Evolutionary conservation across 2,888 invertebrate genomes (phyloP), one percentile per base, ranked within the genome.

Genomic region (Drosophila austrosaltans): DNA sequence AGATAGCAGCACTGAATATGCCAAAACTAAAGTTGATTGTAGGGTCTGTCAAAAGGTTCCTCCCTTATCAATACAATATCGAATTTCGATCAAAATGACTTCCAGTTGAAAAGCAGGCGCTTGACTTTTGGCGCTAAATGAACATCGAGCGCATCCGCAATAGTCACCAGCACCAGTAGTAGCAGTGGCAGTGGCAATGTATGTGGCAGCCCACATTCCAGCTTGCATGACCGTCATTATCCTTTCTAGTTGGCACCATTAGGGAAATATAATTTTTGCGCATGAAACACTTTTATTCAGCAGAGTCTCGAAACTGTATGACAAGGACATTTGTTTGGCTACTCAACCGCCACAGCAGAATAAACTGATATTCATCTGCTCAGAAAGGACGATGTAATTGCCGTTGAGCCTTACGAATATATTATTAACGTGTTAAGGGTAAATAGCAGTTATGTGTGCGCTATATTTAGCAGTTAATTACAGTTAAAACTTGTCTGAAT

Each of bases 11-110:
- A 32, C 39, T 48, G 58, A 75, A 76, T 74, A 77, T 79, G 75
- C 79, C 79, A 84, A 87, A 82, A 88, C 75, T 48, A 78, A 58
- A 53, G 60, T 62, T 59, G 73, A 72, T 75, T 69, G 58, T 53
- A 63, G 77, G 72, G 61, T 68, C 78, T 59, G 72, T 66, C 59
- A 64, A 66, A 62, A 72, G 71, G 78, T 88, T 77, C 75, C 75
- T 84, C 79, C 77, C 88, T 90, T 92, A 91, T 91, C 91, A 89
- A 82, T 71, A 82, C 89, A 89, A 91, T 91, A 91, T 91, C 91
- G 90, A 92, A 91, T 91, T 92, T 92, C 92, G 90, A 91, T 91
- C 92, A 87, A 88, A 90, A 90, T 90, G 89, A 90, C 90, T 90
- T 75, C 87, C 77, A 82, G 87, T 80, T 78, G 81, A 83, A 71